Percentiles rank a stretch among this genome's conserved stretches.
phyloP scores from a whole-genome alignment of 2,888 invertebrate species.

The Brachycybe producta region DNA sequence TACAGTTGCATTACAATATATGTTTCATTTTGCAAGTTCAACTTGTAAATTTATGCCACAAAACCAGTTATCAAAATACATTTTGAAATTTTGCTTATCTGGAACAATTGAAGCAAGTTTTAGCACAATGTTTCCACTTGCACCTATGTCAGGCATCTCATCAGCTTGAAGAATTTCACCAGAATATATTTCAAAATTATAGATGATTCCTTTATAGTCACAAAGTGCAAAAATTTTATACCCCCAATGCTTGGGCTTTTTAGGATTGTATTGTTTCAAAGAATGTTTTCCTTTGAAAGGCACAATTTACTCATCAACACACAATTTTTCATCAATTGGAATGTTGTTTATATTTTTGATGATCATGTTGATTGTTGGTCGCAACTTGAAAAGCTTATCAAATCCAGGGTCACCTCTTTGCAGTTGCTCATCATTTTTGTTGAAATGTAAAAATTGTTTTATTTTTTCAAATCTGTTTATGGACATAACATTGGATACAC shows the following conservation, averaged over 20 bases:
- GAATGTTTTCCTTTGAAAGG: neutral
- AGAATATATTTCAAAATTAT: constrained; percentile 10
- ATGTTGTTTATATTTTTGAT: neutral
- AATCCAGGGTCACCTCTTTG: too few species aligned
- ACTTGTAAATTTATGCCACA: neutral
- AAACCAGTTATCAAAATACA: constrained; percentile 5
- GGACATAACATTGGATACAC: too few species aligned
- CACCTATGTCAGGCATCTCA: neutral
- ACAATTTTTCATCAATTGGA: neutral
- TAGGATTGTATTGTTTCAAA: neutral
- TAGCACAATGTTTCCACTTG: constrained; percentile 3
- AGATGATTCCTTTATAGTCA: neutral
- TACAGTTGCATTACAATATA: neutral
- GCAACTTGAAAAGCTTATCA: too few species aligned
- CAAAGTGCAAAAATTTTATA: constrained; percentile 2
- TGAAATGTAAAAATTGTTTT: too few species aligned
- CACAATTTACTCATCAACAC: neutral
- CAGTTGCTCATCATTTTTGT: too few species aligned
- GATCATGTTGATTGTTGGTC: too few species aligned
- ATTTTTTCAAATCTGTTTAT: too few species aligned
- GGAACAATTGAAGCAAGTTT: neutral
- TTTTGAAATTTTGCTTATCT: neutral
- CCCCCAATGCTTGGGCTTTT: constrained; percentile 1
- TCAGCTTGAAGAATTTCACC: neutral
- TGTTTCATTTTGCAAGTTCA: neutral